Conservation (phyloP, 2,797 vertebrate species). For the Enteromius paludinosus region DNA sequence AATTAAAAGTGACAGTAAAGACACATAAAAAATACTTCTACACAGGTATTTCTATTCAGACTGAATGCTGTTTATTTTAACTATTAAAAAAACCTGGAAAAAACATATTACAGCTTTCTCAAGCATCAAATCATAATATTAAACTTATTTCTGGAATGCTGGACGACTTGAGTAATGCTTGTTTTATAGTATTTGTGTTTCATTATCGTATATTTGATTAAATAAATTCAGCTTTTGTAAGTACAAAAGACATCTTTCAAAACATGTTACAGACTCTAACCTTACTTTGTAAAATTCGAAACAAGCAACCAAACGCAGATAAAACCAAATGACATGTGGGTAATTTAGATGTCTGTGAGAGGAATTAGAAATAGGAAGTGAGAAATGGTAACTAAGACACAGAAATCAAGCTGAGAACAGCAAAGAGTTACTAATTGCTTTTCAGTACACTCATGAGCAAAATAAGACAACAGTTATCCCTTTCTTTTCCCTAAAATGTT, state of each 20-base stretch:
- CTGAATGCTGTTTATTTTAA: background rate
- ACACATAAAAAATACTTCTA: background rate
- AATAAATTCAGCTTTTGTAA: background rate
- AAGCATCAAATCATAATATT: background rate
- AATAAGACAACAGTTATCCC: background rate
- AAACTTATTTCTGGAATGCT: background rate
- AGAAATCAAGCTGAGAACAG: background rate
- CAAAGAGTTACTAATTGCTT: background rate
- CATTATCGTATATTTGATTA: background rate
- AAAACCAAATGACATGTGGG: background rate
- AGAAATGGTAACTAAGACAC: background rate
- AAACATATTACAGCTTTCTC: background rate
- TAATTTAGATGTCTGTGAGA: background rate
- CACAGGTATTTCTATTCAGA: background rate
- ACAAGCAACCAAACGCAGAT: background rate
- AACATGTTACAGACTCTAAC: background rate
- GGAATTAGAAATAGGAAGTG: conserved; percentile 4
- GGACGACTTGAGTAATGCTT: background rate
- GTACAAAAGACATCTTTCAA: background rate
- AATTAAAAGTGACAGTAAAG: background rate
- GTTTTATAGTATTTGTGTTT: background rate
- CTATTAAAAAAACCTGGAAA: too few species aligned
- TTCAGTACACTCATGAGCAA: background rate
- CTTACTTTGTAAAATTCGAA: background rate
- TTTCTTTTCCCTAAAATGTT: background rate